Evolutionary conservation across 2,113 vertebrate species (phyloP), one percentile per base, ranked within the genome.

Genomic region (Austrofundulus limnaeus): DNA sequence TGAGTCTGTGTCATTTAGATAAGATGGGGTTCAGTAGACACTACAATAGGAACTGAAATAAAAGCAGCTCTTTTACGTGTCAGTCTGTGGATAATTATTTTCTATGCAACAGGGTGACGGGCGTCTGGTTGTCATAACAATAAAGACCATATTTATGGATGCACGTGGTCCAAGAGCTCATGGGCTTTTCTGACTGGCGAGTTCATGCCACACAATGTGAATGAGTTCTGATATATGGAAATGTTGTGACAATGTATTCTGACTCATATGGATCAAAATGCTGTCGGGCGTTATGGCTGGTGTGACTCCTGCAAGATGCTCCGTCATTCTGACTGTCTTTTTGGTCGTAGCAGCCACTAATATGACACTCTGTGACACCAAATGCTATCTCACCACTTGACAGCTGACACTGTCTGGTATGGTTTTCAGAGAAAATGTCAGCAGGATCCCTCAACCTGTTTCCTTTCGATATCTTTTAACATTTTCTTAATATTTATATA

Each of bases 301-400:
- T 56, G 14, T 24, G 13, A 17, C 38, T 24, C 15, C 38, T 10
- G 37, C 14, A 24, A 23, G 19, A 23, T 23, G 54, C 13, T 42
- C 15, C 50, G 31, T 52, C 20, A 16, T 24, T 21, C 54, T 24
- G 38, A 42, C 20, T 42, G 54, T 42, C 25, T 19, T 63, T 56
- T 15, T 25, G 37, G 31, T 56, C 53, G 53, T 20, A 63, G 37
- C n/a, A 24, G 43, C 55, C 34, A 45, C 46, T n/a, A 47, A 54
- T 25, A 34, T 70, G 39, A 52, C 12, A 25, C 50, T 43, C 24
- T 66, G n/a, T 66, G 54, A 61, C 42, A 48, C 53, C 2, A 38
- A 19, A 19, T 67, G 50, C 67, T 59, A 45, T 24, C 25, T 23
- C 20, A 21, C 53, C 57, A 28, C 41, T 53, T 46, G 43, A 61